These are phyloP conservation scores for Clarias platycephalus DNA, from an alignment of 2,797 vertebrate species.

Conservation along the genomic window DNA sequence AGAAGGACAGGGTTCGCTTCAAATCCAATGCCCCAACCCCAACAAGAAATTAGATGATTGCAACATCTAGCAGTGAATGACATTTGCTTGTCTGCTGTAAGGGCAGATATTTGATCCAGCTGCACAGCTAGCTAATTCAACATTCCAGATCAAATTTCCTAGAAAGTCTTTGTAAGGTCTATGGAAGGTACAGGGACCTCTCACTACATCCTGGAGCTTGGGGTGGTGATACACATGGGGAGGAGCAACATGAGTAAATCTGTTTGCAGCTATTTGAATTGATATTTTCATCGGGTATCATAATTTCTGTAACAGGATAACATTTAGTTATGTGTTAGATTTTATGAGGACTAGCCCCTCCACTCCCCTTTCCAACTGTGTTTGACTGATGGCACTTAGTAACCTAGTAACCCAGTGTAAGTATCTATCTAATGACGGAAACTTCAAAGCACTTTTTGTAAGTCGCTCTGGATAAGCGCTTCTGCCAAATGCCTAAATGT, in stretches of 20 bases:
- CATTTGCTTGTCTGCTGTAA: constrained; percentile 18
- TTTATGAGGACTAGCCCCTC: too few species aligned
- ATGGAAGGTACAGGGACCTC: background rate
- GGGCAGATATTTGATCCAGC: constrained; percentile 2
- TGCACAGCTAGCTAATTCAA: constrained; percentile 15
- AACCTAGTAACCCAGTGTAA: too few species aligned
- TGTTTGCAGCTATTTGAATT: background rate
- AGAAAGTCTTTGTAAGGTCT: background rate
- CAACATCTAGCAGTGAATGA: background rate
- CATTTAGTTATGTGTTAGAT: background rate
- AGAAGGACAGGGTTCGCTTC: too few species aligned
- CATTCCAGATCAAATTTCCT: background rate
- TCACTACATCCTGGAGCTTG: background rate
- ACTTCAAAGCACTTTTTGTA: too few species aligned
- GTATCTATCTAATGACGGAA: too few species aligned
- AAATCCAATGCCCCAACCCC: too few species aligned
- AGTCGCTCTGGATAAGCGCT: too few species aligned
- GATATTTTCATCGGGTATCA: background rate
- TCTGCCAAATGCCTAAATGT: too few species aligned
- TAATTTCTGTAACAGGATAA: background rate
- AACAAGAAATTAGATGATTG: background rate
- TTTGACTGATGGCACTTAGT: too few species aligned
- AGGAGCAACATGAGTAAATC: background rate
- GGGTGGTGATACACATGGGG: background rate
- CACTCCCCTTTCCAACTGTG: too few species aligned